Evolutionary conservation across 2,113 vertebrate species (phyloP).

Genomic region (Stercorarius parasiticus): DNA sequence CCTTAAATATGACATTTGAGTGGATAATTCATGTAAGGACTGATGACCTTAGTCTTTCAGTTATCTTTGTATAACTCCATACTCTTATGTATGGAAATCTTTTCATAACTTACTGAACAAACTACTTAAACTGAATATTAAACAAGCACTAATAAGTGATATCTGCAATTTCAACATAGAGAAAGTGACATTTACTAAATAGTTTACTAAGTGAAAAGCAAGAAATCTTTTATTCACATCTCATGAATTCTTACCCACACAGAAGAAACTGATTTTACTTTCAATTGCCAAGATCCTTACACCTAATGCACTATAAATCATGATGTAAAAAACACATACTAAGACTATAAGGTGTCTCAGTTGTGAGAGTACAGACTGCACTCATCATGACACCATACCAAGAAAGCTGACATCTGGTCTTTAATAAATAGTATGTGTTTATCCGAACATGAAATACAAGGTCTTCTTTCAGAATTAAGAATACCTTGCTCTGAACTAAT

Average conservation of each 20-base stretch:
- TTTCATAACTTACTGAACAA: background rate
- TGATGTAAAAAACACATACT: background rate
- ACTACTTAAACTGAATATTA: background rate
- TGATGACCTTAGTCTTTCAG: background rate
- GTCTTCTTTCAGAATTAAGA: background rate
- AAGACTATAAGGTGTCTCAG: background rate
- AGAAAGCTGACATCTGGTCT: background rate
- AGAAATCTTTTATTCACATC: background rate
- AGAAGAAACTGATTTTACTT: background rate
- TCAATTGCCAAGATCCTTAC: background rate
- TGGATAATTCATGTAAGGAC: background rate
- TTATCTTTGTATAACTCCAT: background rate
- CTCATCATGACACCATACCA: background rate
- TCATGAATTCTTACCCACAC: background rate
- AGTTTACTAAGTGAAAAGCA: background rate
- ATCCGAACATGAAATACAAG: background rate
- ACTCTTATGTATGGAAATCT: background rate
- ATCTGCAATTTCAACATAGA: background rate
- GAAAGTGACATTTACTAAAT: background rate
- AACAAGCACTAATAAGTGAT: background rate
- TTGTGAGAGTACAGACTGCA: background rate
- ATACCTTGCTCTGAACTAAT: background rate
- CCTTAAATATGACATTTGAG: background rate
- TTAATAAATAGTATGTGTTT: background rate
- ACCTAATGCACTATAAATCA: background rate